These are phyloP conservation scores for Lasius platythorax DNA, from an alignment of 2,888 invertebrate genomes.

Conservation along the genomic window DNA sequence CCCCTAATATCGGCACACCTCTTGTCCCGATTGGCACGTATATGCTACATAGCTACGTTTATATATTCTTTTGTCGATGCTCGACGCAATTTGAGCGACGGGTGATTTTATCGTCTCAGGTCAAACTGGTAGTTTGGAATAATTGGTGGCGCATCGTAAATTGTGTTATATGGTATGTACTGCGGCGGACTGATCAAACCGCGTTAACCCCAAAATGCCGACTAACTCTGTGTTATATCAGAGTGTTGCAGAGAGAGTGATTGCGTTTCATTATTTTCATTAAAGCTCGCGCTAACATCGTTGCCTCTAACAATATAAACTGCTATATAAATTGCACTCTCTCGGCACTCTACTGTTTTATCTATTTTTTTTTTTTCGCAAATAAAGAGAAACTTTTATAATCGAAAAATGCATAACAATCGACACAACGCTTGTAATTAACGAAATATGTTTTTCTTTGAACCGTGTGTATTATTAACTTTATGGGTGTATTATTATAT, in stretches of 20 bases:
- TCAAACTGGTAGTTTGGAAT: conserved; percentile 30
- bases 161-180: conserved; percentile 22
- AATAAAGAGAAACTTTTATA: background rate
- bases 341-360: background rate
- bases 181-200: conserved; percentile 29
- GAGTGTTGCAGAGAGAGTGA: background rate
- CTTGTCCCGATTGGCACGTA: background rate
- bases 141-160: conserved; percentile 51
- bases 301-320: background rate
- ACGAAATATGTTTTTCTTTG: background rate
- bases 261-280: conserved; percentile 43
- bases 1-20: background rate
- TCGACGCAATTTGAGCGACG: conserved; percentile 37
- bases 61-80: conserved; percentile 4
- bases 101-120: conserved; percentile 56
- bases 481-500: background rate
- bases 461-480: background rate
- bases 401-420: background rate
- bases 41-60: too few species aligned
- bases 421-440: background rate
- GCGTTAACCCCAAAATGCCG: conserved; percentile 29
- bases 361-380: background rate
- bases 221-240: conserved; percentile 16
- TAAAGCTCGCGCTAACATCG: conserved; percentile 13
- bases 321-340: background rate